phyloP scores from a whole-genome alignment of 2,888 invertebrate species.

The Plebejus melissa region DNA sequence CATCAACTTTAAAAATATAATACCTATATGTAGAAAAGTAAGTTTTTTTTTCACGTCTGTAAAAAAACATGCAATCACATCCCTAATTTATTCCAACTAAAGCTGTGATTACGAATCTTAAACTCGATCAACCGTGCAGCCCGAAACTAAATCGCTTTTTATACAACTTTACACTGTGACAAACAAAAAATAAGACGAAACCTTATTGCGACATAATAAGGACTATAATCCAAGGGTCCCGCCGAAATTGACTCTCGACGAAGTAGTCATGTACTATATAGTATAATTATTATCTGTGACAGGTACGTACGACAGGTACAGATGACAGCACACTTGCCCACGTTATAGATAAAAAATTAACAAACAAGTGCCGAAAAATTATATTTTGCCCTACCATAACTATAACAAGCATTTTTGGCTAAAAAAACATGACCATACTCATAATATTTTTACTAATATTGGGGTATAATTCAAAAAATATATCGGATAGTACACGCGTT shows the following conservation, averaged over 20 bases:
- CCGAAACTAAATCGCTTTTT: slow-evolving; percentile 44
- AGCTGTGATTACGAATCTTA: slow-evolving; percentile 59
- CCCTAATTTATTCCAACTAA: slow-evolving; percentile 57
- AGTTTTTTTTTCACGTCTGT: slow-evolving; percentile 25
- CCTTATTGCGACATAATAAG: slow-evolving; percentile 41
- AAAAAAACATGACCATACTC: background rate
- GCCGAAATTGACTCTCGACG: slow-evolving; percentile 43
- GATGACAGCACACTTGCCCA: slow-evolving; percentile 51
- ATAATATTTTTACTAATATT: background rate
- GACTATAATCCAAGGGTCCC: slow-evolving; percentile 36
- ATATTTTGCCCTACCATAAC: background rate
- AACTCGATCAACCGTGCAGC: slow-evolving; percentile 67
- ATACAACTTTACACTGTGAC: slow-evolving; percentile 13
- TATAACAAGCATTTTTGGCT: background rate
- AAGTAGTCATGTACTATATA: slow-evolving; percentile 59
- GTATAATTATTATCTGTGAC: slow-evolving; percentile 74
- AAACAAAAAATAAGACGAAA: slow-evolving; percentile 33
- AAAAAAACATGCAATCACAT: slow-evolving; percentile 33
- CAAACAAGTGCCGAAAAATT: slow-evolving; percentile 15
- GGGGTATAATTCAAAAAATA: slow-evolving; percentile 19
- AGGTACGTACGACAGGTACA: slow-evolving; percentile 62
- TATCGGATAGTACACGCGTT: slow-evolving; percentile 60
- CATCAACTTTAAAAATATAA: background rate
- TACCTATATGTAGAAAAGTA: background rate
- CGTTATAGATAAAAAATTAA: slow-evolving; percentile 27